Conservation (phyloP, 2,797 vertebrate genomes). For the Acipenser transmontanus region DNA sequence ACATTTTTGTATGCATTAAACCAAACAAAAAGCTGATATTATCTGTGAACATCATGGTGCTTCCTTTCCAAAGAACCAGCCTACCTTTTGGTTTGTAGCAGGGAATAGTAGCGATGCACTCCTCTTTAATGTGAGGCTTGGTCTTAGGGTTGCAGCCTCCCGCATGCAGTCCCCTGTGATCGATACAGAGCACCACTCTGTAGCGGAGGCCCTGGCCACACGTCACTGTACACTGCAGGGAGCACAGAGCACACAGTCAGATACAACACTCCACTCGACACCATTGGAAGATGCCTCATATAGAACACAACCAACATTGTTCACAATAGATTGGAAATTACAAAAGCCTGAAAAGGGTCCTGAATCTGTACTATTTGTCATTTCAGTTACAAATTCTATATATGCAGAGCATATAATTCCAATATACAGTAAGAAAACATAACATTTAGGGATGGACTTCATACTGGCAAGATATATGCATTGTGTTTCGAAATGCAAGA, state of each 20-base stretch:
- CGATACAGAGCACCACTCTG: constrained; percentile 90
- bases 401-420: no score
- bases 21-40: no score
- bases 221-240: constrained; percentile 84
- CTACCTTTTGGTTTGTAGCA: constrained; percentile 91
- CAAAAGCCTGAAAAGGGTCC: not conserved
- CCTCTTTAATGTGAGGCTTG: constrained; percentile 95
- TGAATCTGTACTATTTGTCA: not conserved
- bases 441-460: no score
- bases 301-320: not conserved
- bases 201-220: constrained; percentile 93
- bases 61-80: constrained; percentile 1
- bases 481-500: no score
- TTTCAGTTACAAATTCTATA: not conserved
- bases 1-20: no score
- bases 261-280: not conserved
- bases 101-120: constrained; percentile 82
- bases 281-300: not conserved
- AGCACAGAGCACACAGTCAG: constrained; percentile 13
- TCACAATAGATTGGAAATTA: not conserved
- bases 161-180: constrained; percentile 85
- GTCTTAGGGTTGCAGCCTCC: constrained; percentile 86
- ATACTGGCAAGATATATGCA: no score
- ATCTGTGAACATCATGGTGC: not conserved
- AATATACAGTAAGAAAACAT: no score